phyloP scores from a whole-genome alignment of 2,888 invertebrate species.

The Ophioninae sp. region DNA sequence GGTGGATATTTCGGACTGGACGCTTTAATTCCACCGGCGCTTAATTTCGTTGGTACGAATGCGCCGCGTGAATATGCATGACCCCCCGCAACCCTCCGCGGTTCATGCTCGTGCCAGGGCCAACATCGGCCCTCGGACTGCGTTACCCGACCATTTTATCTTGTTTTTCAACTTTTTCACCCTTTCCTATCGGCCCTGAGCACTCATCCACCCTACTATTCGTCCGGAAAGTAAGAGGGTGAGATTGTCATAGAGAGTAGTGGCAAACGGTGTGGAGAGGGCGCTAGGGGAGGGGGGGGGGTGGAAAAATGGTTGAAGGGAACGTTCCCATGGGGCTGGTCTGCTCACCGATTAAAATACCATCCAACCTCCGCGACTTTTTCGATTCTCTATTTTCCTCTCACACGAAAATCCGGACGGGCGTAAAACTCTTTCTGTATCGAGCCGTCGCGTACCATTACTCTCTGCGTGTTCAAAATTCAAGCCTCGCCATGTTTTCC shows the following conservation, averaged over 20 bases:
- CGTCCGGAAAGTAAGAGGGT: slow-evolving; percentile 55
- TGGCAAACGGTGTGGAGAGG: neutral
- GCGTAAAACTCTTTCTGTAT: too few species aligned
- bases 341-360: slow-evolving; percentile 69
- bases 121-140: slow-evolving; percentile 36
- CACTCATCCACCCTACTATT: neutral
- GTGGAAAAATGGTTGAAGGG: neutral
- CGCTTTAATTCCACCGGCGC: slow-evolving; percentile 70
- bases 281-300: neutral
- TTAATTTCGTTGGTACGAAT: slow-evolving; percentile 70
- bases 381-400: slow-evolving; percentile 16
- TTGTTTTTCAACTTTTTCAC: slow-evolving; percentile 57
- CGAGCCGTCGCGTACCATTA: too few species aligned
- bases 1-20: slow-evolving; percentile 58
- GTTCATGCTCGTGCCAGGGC: slow-evolving; percentile 30
- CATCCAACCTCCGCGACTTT: slow-evolving; percentile 59
- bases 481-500: too few species aligned
- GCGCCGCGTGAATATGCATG: slow-evolving; percentile 71
- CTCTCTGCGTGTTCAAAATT: too few species aligned
- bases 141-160: slow-evolving; percentile 58
- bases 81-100: slow-evolving; percentile 32
- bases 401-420: neutral
- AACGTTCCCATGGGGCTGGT: slow-evolving; percentile 3
- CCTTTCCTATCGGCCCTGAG: slow-evolving; percentile 1
- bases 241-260: slow-evolving; percentile 56